Evolutionary conservation across 2,797 vertebrate species (phyloP).

Genomic region (Sternotherus odoratus): DNA sequence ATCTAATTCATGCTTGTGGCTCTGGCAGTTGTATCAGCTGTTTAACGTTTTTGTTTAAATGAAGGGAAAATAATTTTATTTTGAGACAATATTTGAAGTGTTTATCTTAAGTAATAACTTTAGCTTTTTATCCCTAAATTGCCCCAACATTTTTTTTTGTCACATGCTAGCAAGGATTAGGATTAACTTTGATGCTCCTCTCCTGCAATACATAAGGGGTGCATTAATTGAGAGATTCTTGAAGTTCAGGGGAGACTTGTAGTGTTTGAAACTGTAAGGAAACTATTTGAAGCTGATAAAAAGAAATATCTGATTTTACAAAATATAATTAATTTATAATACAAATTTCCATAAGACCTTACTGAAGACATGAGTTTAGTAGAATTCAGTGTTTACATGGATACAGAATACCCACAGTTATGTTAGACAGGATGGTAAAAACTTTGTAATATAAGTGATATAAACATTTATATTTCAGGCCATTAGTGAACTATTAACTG

Average conservation of each 20-base stretch:
- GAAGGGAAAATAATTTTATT: background rate
- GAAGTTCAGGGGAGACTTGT: background rate
- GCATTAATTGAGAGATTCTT: background rate
- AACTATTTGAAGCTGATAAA: background rate
- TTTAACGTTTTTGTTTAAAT: background rate
- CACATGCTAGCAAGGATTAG: background rate
- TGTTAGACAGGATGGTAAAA: background rate
- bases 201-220: background rate
- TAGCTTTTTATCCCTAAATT: background rate
- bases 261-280: background rate
- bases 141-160: background rate
- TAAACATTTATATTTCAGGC: background rate
- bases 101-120: background rate
- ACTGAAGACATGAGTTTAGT: background rate
- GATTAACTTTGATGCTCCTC: background rate
- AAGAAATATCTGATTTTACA: background rate
- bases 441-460: background rate
- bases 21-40: background rate
- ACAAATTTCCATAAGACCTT: background rate
- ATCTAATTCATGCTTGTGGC: background rate
- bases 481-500: background rate
- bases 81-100: background rate
- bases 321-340: background rate
- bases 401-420: background rate
- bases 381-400: background rate